Conservation (phyloP, 2,888 invertebrate species). For the Tineola bisselliella region DNA sequence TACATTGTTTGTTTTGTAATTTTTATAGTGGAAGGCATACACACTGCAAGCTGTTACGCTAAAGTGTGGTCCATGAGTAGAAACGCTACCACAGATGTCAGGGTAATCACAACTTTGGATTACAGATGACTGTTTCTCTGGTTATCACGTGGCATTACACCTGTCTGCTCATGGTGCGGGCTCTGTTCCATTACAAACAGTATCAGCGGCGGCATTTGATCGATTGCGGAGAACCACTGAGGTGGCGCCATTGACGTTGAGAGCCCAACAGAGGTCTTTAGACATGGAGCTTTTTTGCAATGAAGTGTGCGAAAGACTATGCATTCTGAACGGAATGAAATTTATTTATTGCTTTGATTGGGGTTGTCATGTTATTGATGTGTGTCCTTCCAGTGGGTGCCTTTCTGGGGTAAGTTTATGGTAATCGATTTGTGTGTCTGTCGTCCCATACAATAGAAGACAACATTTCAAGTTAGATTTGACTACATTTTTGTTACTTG, state of each 20-base stretch:
- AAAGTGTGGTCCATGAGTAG: too few relatives aligned
- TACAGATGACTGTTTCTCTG: conserved; percentile 74
- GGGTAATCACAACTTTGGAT: too few relatives aligned
- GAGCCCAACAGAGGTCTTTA: conserved; percentile 52
- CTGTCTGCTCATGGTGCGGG: conserved; percentile 77
- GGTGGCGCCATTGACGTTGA: conserved; percentile 33
- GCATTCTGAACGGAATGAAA: conserved; percentile 47
- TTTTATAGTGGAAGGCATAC: too few relatives aligned
- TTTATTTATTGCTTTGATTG: conserved; percentile 66
- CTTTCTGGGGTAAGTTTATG: conserved; percentile 51
- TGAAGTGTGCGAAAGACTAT: conserved; percentile 58
- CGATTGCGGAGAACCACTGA: conserved; percentile 23
- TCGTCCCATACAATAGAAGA: too few relatives aligned
- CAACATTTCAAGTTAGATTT: too few relatives aligned
- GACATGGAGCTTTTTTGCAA: conserved; percentile 61
- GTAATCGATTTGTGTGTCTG: too few relatives aligned
- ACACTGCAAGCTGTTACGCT: too few relatives aligned
- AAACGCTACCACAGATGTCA: too few relatives aligned
- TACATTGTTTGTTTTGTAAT: too few relatives aligned
- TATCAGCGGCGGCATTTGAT: conserved; percentile 60
- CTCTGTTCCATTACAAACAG: conserved; percentile 72
- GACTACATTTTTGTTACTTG: too few relatives aligned
- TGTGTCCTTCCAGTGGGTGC: conserved; percentile 61
- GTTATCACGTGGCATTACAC: conserved; percentile 78
- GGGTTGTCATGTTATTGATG: conserved; percentile 64